phyloP scores from a whole-genome alignment of 2,797 vertebrate genomes.

The Chelmon rostratus region DNA sequence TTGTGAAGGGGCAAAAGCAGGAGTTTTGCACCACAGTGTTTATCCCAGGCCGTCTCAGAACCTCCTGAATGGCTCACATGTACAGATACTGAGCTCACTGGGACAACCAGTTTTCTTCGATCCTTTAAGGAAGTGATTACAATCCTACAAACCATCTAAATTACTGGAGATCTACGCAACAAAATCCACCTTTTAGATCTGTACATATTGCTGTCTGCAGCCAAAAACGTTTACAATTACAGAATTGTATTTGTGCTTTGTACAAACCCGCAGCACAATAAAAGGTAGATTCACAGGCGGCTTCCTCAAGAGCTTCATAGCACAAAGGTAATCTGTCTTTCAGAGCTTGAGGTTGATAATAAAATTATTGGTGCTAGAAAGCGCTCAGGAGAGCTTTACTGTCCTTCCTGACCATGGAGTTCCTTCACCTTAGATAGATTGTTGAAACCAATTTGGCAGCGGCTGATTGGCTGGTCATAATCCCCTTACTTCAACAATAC shows the following conservation, averaged over 20 bases:
- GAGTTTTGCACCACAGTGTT: conserved; percentile 80
- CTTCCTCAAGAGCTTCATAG: conserved; percentile 54
- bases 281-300: conserved; percentile 59
- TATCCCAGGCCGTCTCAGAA: conserved; percentile 50
- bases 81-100: conserved; percentile 44
- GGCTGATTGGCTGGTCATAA: conserved; percentile 64
- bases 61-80: conserved; percentile 62
- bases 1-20: conserved; percentile 70
- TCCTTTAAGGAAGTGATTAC: conserved; percentile 37
- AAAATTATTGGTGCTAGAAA: conserved; percentile 55
- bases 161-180: conserved; percentile 30
- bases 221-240: conserved; percentile 74
- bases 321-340: conserved; percentile 54
- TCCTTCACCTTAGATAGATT: conserved; percentile 45
- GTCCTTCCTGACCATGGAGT: conserved; percentile 34
- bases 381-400: conserved; percentile 44
- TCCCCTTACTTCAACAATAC: conserved; percentile 50
- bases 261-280: conserved; percentile 77
- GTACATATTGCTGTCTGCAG: conserved; percentile 82
- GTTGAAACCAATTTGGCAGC: conserved; percentile 65
- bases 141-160: conserved; percentile 34
- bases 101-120: conserved; percentile 42
- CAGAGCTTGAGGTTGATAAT: conserved; percentile 54
- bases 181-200: conserved; percentile 60
- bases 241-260: conserved; percentile 83